Evolutionary conservation across 2,888 invertebrate species (phyloP), one percentile per base, ranked within the genome.

Genomic region (Imbricaverruca yamaguchii): DNA sequence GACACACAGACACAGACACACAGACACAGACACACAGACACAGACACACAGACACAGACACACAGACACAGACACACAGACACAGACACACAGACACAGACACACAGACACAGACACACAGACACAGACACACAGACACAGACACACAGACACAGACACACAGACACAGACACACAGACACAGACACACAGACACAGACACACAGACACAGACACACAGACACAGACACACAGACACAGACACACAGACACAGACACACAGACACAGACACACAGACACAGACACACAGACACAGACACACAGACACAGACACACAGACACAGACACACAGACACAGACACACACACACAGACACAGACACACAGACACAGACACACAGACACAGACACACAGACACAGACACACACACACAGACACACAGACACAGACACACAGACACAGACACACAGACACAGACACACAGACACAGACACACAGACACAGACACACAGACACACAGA

Each of bases 41-140:
- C 65, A 65, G 21, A 65, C 65, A 65, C 65, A 65, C 65, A 65
- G 21, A 65, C 65, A 65, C 23, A 65, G 13, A 65, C 65, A 65
- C 18, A 65, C 65, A n/a, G 13, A 65, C 65, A 65, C 13, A 65
- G 11, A 65, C 65, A 65, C 65, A 65, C 65, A 65, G 11, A 65
- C 65, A 65, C 65, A 7, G 11, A 65, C 21, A 65, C 65, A 65
- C 21, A 65, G 11, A 65, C 65, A 65, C 65, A 65, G 11, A 65
- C 65, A 65, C 65, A 65, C 21, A 65, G 21, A 21, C 21, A 65
- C 65, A 65, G 11, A 65, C 57, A 57, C 57, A 57, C 57, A 57
- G 57, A 57, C 57, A 57, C 57, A 57, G 10, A 57, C 10, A 57
- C 57, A 57, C 57, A 57, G 10, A 57, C 61, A 61, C 61, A 61